These are phyloP conservation scores for Apostichopus leukothele DNA, from an alignment of 53 echinoderm and acorn worm genomes.

Conservation along the genomic window DNA sequence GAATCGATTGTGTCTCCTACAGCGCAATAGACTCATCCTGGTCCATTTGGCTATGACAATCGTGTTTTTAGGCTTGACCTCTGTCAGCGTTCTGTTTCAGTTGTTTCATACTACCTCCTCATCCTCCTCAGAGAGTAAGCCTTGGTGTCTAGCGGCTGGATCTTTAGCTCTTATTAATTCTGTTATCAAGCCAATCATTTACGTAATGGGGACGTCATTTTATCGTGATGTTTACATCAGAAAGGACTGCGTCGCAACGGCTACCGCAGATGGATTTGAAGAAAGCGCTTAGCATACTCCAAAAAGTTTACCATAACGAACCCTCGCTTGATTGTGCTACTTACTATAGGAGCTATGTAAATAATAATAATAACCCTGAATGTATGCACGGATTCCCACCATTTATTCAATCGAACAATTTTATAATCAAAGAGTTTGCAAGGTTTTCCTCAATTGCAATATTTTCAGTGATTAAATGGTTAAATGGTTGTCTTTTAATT, in stretches of 20 bases:
- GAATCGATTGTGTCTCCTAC: background rate
- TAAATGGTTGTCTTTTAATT: no score
- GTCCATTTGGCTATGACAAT: conserved; percentile 37
- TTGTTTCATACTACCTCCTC: background rate
- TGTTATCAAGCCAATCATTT: conserved; percentile 30
- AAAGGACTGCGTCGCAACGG: background rate
- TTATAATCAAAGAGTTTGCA: no score
- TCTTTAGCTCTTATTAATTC: background rate
- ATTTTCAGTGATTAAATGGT: no score
- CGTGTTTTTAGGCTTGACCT: background rate
- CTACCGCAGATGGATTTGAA: background rate
- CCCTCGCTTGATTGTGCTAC: no score
- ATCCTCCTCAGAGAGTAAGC: background rate
- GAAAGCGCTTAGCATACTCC: background rate
- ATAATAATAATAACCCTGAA: background rate
- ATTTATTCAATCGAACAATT: no score
- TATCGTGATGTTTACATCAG: conserved; percentile 10
- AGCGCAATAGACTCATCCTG: conserved; percentile 17
- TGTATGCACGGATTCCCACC: background rate
- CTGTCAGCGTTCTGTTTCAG: background rate
- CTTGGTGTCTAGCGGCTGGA: conserved; percentile 4
- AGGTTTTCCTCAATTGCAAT: no score
- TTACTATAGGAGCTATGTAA: background rate
- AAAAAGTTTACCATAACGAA: no score
- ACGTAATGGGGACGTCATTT: conserved; percentile 17